Evolutionary conservation across 2,797 vertebrate genomes (phyloP), one percentile per base, ranked within the genome.

Genomic region (Rhynchotus rufescens): DNA sequence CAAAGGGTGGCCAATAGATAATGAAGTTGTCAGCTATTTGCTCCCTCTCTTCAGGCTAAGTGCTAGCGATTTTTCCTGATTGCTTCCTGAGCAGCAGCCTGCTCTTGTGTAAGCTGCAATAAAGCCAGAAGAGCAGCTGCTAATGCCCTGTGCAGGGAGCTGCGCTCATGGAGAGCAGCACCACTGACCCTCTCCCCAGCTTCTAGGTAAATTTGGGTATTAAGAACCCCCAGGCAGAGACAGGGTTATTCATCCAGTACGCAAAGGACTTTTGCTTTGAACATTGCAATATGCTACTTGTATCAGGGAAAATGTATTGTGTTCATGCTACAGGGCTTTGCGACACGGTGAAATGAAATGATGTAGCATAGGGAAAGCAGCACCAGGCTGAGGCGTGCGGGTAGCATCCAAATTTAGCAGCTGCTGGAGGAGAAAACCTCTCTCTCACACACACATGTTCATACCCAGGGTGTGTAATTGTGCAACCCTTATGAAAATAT

Each of bases 391-490:
- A 59, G 80, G 56, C 38, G 30, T 23, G 57, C 73, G 62, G 26
- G 8, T 44, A 45, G 16, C 9, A 2, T 25, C 34, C 19, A 25
- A 12, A 23, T 47, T 40, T 51, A 44, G 22, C 10, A 2, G 14
- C 26, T 45, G 14, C 6, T 38, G 23, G 32, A 68, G 22, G 36
- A 77, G 11, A 28, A 54, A 8, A 20, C 42, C 34, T 11, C 26
- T 9, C 3, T 5, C 3, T 2, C 4, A 2, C 0, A 1, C 22
- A 10, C 9, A 9, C 6, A 2, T 7, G 13, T 8, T 51, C 15
- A 12, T 3, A 16, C 14, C 9, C 10, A 25, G 59, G 61, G 45
- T 22, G 34, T 5, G 10, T 15, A 26, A 38, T 11, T 42, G 49
- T 16, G 52, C 45, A 86, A 49, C n/a, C 8, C 12, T 19, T 36